phyloP scores from a whole-genome alignment of 2,113 vertebrate species.

The Siniperca knerii region DNA sequence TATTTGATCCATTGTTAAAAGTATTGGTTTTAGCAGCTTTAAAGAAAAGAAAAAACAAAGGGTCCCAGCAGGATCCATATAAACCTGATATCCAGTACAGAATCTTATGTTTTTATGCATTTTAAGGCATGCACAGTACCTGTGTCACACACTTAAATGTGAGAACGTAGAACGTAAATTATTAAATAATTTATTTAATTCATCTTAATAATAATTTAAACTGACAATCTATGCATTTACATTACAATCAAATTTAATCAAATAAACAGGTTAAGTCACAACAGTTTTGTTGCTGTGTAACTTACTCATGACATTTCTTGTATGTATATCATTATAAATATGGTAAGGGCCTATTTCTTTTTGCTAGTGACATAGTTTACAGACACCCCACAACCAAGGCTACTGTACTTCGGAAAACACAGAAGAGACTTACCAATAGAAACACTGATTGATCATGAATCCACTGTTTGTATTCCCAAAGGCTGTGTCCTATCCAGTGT shows the following conservation, averaged over 20 bases:
- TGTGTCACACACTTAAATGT: neutral
- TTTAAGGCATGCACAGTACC: neutral
- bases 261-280: neutral
- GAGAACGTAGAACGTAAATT: neutral
- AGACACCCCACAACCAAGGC: neutral
- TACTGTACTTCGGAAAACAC: slow-evolving; percentile 1
- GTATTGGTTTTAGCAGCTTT: neutral
- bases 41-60: too few relatives aligned
- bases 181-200: neutral
- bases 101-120: neutral
- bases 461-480: slow-evolving; percentile 44
- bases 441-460: slow-evolving; percentile 54
- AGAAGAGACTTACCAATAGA: neutral
- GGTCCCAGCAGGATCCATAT: neutral
- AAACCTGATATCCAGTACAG: neutral
- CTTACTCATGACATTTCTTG: neutral
- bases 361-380: neutral
- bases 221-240: neutral
- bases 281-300: neutral
- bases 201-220: neutral
- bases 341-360: neutral
- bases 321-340: neutral
- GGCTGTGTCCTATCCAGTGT: slow-evolving; percentile 19
- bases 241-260: neutral
- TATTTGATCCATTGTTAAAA: neutral